Evolutionary conservation across 2,113 vertebrate species (phyloP).

Genomic region (Glaucidium brasilianum): DNA sequence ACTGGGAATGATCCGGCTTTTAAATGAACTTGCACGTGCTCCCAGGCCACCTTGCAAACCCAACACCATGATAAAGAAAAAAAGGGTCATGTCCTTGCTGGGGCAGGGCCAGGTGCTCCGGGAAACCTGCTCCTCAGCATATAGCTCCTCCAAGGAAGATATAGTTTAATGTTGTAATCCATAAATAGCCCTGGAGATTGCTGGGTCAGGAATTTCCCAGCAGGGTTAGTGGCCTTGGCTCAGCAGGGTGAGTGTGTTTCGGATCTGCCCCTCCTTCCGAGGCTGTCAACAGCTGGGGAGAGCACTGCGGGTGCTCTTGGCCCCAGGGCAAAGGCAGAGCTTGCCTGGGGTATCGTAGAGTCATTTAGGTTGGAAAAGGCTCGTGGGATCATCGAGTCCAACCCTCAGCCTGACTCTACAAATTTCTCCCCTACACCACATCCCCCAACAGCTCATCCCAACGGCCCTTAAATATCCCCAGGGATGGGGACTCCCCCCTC

Average conservation of each 20-base stretch:
- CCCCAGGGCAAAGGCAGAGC: too few relatives aligned
- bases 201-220: not conserved
- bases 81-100: not conserved
- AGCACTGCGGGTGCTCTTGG: not conserved
- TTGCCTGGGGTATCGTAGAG: too few relatives aligned
- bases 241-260: not conserved
- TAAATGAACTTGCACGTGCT: not conserved
- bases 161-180: not conserved
- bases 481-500: too few relatives aligned
- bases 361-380: too few relatives aligned
- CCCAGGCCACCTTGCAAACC: not conserved
- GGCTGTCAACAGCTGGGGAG: fast-evolving
- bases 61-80: fast-evolving
- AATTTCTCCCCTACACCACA: too few relatives aligned
- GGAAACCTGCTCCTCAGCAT: not conserved
- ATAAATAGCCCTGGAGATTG: not conserved
- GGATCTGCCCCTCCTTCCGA: not conserved
- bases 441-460: too few relatives aligned
- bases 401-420: too few relatives aligned
- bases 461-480: too few relatives aligned
- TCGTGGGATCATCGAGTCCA: too few relatives aligned
- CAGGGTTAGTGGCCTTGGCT: not conserved
- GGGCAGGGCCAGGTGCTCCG: not conserved
- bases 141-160: not conserved
- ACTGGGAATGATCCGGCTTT: not conserved